Evolutionary conservation across 2,888 invertebrate species (phyloP).

Genomic region (Vandiemenella viatica): DNA sequence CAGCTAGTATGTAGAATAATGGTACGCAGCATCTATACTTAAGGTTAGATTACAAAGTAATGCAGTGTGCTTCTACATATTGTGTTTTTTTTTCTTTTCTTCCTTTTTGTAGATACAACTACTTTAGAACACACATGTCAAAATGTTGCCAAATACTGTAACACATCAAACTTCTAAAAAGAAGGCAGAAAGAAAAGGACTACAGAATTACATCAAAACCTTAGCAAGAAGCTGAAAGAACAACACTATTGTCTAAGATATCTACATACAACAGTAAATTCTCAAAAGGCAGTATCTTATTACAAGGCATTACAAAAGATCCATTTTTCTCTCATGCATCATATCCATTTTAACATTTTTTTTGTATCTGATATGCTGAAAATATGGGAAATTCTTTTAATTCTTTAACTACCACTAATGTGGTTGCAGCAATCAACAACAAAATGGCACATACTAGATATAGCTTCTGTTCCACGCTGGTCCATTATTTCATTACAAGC

Average conservation of each 20-base stretch:
- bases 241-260: constrained; percentile 1
- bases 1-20: constrained; percentile 1
- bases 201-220: constrained; percentile 3
- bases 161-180: constrained; percentile 9
- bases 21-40: background rate
- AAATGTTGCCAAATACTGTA: constrained; percentile 3
- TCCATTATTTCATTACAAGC: too few species aligned
- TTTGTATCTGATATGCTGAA: constrained; percentile 9
- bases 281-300: constrained; percentile 11
- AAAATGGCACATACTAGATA: constrained; percentile 5
- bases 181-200: constrained; percentile 8
- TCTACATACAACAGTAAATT: constrained; percentile 6
- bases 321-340: background rate
- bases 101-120: background rate
- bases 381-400: constrained; percentile 5
- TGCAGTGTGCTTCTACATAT: background rate
- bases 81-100: too few species aligned
- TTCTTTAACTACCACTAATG: background rate
- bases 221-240: background rate
- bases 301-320: constrained; percentile 13
- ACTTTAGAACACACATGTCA: constrained; percentile 1
- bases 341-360: constrained; percentile 4
- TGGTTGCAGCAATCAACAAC: constrained; percentile 2
- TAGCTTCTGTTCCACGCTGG: too few species aligned
- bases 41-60: constrained; percentile 2